phyloP scores from a whole-genome alignment of 2,113 vertebrate genomes.

The Corydoras maculifer region DNA sequence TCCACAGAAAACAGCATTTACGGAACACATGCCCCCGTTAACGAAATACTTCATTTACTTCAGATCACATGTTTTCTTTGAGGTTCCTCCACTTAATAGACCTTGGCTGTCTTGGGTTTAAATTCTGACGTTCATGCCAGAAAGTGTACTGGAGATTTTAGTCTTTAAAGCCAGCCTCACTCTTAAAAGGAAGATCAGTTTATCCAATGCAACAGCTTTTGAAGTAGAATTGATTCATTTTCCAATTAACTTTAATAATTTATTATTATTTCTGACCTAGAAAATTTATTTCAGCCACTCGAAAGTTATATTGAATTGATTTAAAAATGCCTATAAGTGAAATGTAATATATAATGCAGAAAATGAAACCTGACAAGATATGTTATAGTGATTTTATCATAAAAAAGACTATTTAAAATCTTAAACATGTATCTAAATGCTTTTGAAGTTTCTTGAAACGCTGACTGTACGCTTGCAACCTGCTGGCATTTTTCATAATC shows the following conservation, averaged over 20 bases:
- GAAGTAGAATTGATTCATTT: conserved; percentile 60
- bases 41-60: conserved; percentile 40
- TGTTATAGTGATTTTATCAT: too few relatives aligned
- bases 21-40: conserved; percentile 52
- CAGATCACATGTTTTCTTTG: background rate
- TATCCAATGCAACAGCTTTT: conserved; percentile 55
- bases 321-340: too few relatives aligned
- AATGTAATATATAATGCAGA: too few relatives aligned
- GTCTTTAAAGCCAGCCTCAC: conserved; percentile 32
- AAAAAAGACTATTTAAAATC: too few relatives aligned
- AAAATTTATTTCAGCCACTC: too few relatives aligned
- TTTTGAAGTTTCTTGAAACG: too few relatives aligned
- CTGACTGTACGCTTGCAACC: too few relatives aligned
- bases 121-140: background rate
- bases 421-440: too few relatives aligned
- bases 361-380: too few relatives aligned
- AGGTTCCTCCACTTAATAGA: conserved; percentile 12
- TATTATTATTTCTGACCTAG: too few relatives aligned
- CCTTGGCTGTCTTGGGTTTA: background rate
- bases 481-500: too few relatives aligned
- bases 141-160: conserved; percentile 19
- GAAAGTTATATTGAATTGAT: too few relatives aligned
- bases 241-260: conserved; percentile 12
- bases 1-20: conserved; percentile 40
- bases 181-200: conserved; percentile 42